Evolutionary conservation across 2,888 invertebrate genomes (phyloP).

Genomic region (Stegana nigrithorax): DNA sequence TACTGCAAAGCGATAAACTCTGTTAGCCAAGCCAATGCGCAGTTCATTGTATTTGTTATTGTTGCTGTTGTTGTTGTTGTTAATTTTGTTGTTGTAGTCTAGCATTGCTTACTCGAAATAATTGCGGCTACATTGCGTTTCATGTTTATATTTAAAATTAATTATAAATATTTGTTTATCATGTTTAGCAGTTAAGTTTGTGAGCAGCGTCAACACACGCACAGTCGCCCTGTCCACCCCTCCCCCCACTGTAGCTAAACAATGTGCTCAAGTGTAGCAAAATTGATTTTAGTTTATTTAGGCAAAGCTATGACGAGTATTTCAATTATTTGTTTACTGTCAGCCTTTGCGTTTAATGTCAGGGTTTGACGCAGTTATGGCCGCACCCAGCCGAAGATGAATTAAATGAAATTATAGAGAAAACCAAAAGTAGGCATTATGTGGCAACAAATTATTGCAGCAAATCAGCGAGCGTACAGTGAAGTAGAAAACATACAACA

Average conservation of each 20-base stretch:
- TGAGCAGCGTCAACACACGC: too few species aligned
- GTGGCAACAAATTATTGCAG: too few species aligned
- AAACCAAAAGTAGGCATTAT: too few species aligned
- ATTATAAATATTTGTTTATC: conserved; percentile 61
- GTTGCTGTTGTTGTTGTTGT: background rate
- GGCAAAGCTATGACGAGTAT: conserved; percentile 41
- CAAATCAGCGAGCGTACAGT: too few species aligned
- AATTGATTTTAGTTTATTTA: conserved; percentile 59
- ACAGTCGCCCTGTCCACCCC: too few species aligned
- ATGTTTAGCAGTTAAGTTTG: conserved; percentile 49
- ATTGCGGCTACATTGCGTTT: conserved; percentile 44
- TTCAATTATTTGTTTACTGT: conserved; percentile 16
- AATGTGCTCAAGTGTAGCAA: conserved; percentile 43
- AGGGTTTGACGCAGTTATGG: background rate
- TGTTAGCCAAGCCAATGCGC: too few species aligned
- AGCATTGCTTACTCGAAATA: conserved; percentile 44
- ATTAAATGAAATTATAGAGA: too few species aligned
- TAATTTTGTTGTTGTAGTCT: too few species aligned
- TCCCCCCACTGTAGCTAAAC: conserved; percentile 45
- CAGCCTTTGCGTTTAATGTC: background rate
- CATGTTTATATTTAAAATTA: conserved; percentile 59
- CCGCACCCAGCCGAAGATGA: background rate
- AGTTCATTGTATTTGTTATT: background rate
- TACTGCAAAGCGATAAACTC: too few species aligned
- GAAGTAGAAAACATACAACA: too few species aligned